Conservation (phyloP, 2,113 vertebrate genomes). For the Sorex fumeus region DNA sequence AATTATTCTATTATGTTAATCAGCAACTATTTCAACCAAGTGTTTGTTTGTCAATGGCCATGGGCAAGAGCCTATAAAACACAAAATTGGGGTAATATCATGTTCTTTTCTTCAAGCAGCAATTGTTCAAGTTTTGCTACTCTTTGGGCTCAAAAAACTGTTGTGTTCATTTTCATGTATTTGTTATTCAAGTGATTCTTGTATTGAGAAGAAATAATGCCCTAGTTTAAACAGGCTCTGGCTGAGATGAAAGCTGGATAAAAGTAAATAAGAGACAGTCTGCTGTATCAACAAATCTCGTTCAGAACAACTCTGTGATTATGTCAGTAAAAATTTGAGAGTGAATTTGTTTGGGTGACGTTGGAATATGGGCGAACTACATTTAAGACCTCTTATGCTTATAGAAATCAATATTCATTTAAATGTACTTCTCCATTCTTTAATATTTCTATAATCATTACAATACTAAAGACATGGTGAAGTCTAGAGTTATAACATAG, state of each 20-base stretch:
- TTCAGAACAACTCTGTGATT: not conserved
- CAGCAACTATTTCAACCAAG: not conserved
- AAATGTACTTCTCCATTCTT: not conserved
- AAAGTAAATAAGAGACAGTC: constrained; percentile 60
- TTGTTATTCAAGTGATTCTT: constrained; percentile 62
- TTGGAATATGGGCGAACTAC: constrained; percentile 3
- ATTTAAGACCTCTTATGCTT: not conserved
- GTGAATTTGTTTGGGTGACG: constrained; percentile 39
- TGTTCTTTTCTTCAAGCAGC: not conserved
- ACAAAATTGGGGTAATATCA: not conserved
- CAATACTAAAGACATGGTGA: not conserved
- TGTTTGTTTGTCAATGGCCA: not conserved
- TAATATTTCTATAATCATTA: not conserved
- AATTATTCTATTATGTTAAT: not conserved
- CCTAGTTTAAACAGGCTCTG: constrained; percentile 63
- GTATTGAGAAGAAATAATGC: constrained; percentile 61
- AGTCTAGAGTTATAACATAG: not conserved
- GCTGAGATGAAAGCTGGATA: constrained; percentile 71
- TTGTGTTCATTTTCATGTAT: constrained; percentile 47
- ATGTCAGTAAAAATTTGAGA: constrained; percentile 19
- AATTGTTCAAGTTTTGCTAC: constrained; percentile 14
- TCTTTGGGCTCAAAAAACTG: not conserved
- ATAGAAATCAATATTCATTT: constrained; percentile 7
- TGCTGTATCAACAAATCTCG: constrained; percentile 36
- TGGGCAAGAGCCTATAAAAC: not conserved